Evolutionary conservation across 1,140 invertebrate genomes (phyloP).

Genomic region (Eufriesea mexicana): DNA sequence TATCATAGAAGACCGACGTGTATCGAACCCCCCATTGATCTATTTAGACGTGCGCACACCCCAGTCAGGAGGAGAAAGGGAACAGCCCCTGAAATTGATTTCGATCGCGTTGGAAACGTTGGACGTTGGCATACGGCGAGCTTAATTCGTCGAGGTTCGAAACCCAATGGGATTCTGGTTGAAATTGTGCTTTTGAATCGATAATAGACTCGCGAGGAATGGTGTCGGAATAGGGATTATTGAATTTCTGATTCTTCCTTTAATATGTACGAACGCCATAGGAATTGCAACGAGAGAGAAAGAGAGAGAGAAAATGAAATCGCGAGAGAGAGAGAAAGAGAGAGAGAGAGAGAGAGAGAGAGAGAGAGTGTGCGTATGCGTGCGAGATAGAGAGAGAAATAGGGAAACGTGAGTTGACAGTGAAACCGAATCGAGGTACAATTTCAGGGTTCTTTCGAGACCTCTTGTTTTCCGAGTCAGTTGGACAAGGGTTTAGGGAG

Average conservation of each 20-base stretch:
- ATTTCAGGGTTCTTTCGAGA: constrained; percentile 41
- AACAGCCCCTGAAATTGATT: constrained; percentile 19
- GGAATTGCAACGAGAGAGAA: not conserved
- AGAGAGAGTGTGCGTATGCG: too few relatives aligned
- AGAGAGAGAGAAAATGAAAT: not conserved
- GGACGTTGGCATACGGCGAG: not conserved
- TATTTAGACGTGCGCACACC: constrained; percentile 30
- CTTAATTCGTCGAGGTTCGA: too few relatives aligned
- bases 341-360: not conserved
- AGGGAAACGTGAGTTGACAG: not conserved
- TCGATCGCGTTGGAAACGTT: constrained; percentile 12
- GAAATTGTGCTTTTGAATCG: not conserved
- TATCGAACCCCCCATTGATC: constrained; percentile 36
- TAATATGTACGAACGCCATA: not conserved
- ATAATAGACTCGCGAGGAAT: not conserved
- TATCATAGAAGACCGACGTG: constrained; percentile 39
- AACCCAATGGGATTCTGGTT: not conserved
- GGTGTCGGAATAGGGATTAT: not conserved
- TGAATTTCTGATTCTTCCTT: not conserved
- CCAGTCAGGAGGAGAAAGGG: not conserved
- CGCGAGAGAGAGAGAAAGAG: not conserved
- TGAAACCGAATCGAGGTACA: constrained; percentile 9
- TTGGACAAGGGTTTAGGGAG: not conserved
- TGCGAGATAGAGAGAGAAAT: not conserved
- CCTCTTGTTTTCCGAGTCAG: not conserved